A percentile compares a stretch with the other conserved stretches of the same genome.
Evolutionary conservation across 2,888 invertebrate species (phyloP).

Genomic region (Epirrhoe tristata): DNA sequence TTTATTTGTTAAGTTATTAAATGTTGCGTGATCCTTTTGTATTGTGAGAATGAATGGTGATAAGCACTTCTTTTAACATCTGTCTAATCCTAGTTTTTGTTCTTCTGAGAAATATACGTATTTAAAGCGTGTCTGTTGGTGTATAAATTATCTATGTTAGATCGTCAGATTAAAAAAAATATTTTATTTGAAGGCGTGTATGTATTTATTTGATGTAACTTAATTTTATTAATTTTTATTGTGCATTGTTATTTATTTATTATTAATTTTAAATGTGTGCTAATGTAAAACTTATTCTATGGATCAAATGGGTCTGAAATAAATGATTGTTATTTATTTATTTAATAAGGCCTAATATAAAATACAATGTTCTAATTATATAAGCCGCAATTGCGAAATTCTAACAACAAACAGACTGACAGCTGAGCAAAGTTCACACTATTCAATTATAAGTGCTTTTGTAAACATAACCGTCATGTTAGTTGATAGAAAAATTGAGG

Average conservation of each 20-base stretch:
- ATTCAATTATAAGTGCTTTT: background rate
- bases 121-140: background rate
- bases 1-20: conserved; percentile 26
- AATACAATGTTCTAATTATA: no score
- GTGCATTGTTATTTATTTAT: no score
- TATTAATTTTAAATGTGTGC: no score
- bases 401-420: conserved; percentile 13
- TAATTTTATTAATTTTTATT: no score
- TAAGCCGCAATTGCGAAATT: conserved; percentile 7
- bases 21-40: conserved; percentile 34
- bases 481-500: background rate
- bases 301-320: no score
- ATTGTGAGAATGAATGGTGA: conserved; percentile 13
- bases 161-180: no score
- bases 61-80: conserved; percentile 29
- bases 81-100: conserved; percentile 15
- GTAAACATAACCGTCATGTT: background rate
- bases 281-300: no score
- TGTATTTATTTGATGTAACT: no score
- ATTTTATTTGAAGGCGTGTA: no score
- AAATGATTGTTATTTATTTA: no score
- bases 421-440: conserved; percentile 11
- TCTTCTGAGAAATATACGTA: conserved; percentile 5
- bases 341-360: no score
- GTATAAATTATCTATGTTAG: background rate